Evolutionary conservation across 2,888 invertebrate species (phyloP), one percentile per base, ranked within the genome.

Genomic region (Spialia ferax): DNA sequence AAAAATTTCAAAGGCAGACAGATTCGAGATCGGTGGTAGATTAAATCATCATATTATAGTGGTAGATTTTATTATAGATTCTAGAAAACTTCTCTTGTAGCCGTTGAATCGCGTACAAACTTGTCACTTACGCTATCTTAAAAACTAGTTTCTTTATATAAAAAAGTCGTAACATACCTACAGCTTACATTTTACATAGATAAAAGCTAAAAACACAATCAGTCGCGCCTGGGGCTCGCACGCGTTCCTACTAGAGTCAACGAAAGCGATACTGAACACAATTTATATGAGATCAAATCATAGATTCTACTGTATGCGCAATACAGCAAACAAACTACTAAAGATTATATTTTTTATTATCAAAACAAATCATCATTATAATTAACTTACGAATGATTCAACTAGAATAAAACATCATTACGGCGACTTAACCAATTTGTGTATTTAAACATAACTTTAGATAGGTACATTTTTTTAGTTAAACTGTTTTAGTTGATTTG

Each of bases 181-280:
- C 79, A 54, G 73, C 73, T 72, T 76, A 76, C 73, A 76, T 77
- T 78, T 82, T 83, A 78, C 71, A 70, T 79, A 75, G 75, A 85
- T 71, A 88, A 88, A 89, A 90, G 85, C 86, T 87, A 86, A 78
- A 85, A 78, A 81, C 83, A 79, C 80, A 76, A 69, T 87, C 89
- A 89, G 87, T 89, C 91, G 82, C 84, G 71, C 84, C 63, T 20
- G 63, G 80, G 86, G 80, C 86, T 81, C 78, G 84, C 84, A 79
- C 64, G 77, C 71, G 76, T 64, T 71, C 73, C 42, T 57, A 23
- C 18, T 64, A 23, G 20, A 22, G 38, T 50, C 66, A 68, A 55
- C 26, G 38, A 26, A 35, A 63, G 35, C 5, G 20, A 22, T 7
- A 32, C 56, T 63, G 68, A 68, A 63, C 62, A 68, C 68, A 54